Conservation (phyloP, 1,140 invertebrate genomes). For the Meteorus sp. region DNA sequence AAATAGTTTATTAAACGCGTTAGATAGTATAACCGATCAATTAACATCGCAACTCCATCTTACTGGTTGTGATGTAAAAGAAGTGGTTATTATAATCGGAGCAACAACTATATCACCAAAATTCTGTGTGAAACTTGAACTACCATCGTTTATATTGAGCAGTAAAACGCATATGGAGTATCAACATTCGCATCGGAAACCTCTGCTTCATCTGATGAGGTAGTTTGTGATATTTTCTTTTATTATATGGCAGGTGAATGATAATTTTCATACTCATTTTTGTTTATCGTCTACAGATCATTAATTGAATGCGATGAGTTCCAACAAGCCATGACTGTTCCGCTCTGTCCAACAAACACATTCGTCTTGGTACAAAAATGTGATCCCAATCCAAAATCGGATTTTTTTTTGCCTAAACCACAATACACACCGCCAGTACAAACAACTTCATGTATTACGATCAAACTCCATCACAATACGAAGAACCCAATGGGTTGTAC, state of each 20-base stretch:
- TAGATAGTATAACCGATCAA: conserved; percentile 43
- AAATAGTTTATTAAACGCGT: conserved; percentile 37
- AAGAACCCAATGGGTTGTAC: conserved; percentile 34
- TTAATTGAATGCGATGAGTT: conserved; percentile 48
- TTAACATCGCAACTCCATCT: conserved; percentile 44
- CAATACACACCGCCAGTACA: conserved; percentile 37
- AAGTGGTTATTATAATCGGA: conserved; percentile 49
- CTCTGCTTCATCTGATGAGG: conserved; percentile 52
- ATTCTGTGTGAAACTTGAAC: conserved; percentile 44
- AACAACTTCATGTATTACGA: conserved; percentile 36
- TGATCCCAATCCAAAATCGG: conserved; percentile 41
- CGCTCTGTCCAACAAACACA: conserved; percentile 48
- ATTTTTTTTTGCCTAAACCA: conserved; percentile 53
- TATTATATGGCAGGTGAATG: not conserved
- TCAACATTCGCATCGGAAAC: conserved; percentile 46
- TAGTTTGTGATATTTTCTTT: not conserved
- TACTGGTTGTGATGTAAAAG: conserved; percentile 41
- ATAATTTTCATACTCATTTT: conserved; percentile 11
- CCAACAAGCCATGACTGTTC: conserved; percentile 46
- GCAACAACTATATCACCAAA: conserved; percentile 51
- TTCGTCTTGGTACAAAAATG: conserved; percentile 51
- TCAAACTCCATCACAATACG: conserved; percentile 43
- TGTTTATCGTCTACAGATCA: conserved; percentile 40
- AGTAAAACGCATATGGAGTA: conserved; percentile 42
- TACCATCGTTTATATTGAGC: conserved; percentile 46